Evolutionary conservation across 2,113 vertebrate genomes (phyloP).

Genomic region (Zosterops lateralis): DNA sequence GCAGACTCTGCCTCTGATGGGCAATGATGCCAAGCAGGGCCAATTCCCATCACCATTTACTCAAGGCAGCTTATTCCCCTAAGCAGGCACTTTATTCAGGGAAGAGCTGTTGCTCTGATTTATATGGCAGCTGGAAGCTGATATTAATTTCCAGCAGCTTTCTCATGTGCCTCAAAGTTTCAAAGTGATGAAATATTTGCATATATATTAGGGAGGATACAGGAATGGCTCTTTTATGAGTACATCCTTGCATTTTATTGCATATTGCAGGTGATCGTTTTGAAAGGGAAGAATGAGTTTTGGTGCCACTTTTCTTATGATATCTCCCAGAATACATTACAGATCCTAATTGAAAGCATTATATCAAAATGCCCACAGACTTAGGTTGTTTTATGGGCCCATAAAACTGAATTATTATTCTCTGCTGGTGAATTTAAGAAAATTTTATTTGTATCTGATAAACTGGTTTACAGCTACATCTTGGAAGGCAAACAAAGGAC

Average conservation of each 20-base stretch:
- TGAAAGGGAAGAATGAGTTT: constrained; percentile 25
- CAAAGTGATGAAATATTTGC: constrained; percentile 58
- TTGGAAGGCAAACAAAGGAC: background rate
- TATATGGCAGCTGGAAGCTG: constrained; percentile 28
- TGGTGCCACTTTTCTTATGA: background rate
- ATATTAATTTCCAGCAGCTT: constrained; percentile 50
- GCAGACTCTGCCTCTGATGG: background rate
- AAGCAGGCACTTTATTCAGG: constrained; percentile 20
- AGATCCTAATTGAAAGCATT: constrained; percentile 39
- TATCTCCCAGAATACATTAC: constrained; percentile 24
- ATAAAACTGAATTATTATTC: constrained; percentile 48
- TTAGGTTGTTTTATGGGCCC: constrained; percentile 30
- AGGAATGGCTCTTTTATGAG: constrained; percentile 35
- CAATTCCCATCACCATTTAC: constrained; percentile 16
- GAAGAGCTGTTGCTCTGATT: constrained; percentile 41
- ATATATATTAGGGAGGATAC: constrained; percentile 56
- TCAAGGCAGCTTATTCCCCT: constrained; percentile 9
- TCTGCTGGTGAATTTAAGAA: constrained; percentile 14
- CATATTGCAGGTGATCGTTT: constrained; percentile 41
- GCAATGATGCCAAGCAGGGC: background rate
- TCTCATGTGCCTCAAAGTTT: background rate
- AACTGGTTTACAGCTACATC: background rate
- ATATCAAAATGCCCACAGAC: constrained; percentile 40
- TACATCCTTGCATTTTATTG: constrained; percentile 40
- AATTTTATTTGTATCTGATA: constrained; percentile 13